Base-by-base conservation (phyloP, 1,140 invertebrate species). In the Drosophila insularis region DNA sequence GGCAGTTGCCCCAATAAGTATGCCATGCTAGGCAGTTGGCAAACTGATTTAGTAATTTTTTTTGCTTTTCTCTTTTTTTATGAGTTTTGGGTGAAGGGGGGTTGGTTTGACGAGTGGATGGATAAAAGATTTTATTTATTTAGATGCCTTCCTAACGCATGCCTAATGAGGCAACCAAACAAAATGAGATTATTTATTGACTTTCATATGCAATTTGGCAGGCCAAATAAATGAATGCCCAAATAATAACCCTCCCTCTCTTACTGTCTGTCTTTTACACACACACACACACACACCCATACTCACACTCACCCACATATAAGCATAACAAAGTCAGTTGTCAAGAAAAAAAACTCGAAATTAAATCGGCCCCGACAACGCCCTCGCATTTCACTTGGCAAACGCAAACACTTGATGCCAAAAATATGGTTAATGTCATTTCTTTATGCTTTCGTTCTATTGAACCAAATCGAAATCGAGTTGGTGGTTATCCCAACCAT, bases 391-490 rank as follows among this genome's bases (percentile, higher is more conserved):
- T 50, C 8, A 19, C n/a, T 32, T 11, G n/a, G 1, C 46, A 1
- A 67, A 31, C 14, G 37, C 43, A 46, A 65, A 77, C 82, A 89
- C 82, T 87, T 87, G 82, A 87, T 72, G 84, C 72, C 73, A 87
- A 89, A 87, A 87, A 89, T 87, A 82, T 82, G 84, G 82, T 82
- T 87, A 89, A 87, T 89, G 79, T 82, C 76, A 89, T 89, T 82
- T 87, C 62, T 21, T 50, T 50, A 21, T 50, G 17, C 17, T 50
- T 50, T 21, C 17, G 17, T 75, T 87, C 80, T 74, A 89, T 86
- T 78, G 74, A 78, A 53, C 58, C 46, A 56, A 59, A 71, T 71
- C 62, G 68, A 68, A 71, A 46, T 58, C 19, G 63, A 60, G 59
- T 74, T 50, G 43, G 43, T 50, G 43, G 17, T 50, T 50, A 50